phyloP scores from a whole-genome alignment of 2,888 invertebrate species.

The Sipha maydis region DNA sequence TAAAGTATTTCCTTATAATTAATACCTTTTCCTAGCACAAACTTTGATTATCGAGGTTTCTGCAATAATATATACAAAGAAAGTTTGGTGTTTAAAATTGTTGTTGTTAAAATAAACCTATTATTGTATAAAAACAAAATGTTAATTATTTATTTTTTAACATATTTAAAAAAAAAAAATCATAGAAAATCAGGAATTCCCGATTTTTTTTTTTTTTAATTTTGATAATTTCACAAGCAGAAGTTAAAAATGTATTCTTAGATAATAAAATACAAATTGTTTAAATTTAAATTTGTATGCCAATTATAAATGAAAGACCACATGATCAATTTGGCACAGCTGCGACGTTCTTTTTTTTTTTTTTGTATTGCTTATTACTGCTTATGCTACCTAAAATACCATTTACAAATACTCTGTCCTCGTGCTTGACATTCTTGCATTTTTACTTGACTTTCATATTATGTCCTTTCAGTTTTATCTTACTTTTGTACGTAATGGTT shows the following conservation, averaged over 20 bases:
- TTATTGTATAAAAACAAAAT: too few species aligned
- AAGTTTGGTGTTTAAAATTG: too few species aligned
- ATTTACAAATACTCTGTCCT: slow-evolving; percentile 14
- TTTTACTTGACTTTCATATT: slow-evolving; percentile 34
- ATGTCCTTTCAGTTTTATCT: slow-evolving; percentile 34
- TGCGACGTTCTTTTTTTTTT: background rate
- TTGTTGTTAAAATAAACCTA: too few species aligned
- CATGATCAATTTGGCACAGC: slow-evolving; percentile 21
- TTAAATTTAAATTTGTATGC: slow-evolving; percentile 9
- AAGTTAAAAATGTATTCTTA: background rate
- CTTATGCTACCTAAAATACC: slow-evolving; percentile 17
- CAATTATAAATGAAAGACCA: background rate
- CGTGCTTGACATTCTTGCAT: slow-evolving; percentile 23
- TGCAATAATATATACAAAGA: too few species aligned
- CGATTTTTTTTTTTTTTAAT: too few species aligned
- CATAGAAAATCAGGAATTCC: too few species aligned
- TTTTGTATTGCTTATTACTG: background rate
- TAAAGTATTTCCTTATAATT: too few species aligned
- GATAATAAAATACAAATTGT: slow-evolving; percentile 2
- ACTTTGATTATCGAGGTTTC: too few species aligned
- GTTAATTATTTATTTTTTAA: too few species aligned
- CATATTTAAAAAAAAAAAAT: too few species aligned
- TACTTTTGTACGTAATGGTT: slow-evolving; percentile 5
- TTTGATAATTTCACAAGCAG: too few species aligned
- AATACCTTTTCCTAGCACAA: too few species aligned